Conservation (phyloP, 2,113 vertebrate genomes). For the Antigone vipio region DNA sequence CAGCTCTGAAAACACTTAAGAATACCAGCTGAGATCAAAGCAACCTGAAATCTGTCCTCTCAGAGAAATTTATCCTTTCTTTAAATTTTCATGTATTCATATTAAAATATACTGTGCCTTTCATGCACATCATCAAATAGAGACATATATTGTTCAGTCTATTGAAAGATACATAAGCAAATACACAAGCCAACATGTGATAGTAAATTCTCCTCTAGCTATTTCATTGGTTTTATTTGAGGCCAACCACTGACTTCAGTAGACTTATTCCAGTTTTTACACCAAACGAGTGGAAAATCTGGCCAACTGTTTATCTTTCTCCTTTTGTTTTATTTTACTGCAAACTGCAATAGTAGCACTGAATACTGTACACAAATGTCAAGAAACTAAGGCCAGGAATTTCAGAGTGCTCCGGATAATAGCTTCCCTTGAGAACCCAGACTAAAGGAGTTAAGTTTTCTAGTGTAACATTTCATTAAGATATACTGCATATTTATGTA, state of each 20-base stretch:
- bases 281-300: neutral
- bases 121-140: neutral
- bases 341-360: neutral
- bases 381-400: neutral
- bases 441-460: neutral
- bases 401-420: neutral
- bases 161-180: neutral
- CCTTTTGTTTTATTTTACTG: neutral
- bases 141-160: neutral
- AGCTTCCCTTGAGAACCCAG: neutral
- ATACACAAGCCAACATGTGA: neutral
- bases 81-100: neutral
- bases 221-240: neutral
- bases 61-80: neutral
- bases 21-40: neutral
- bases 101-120: neutral
- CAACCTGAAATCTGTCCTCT: neutral
- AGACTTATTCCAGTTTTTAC: slow-evolving; percentile 15
- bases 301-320: neutral
- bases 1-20: neutral
- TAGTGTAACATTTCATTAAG: slow-evolving; percentile 12
- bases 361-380: neutral
- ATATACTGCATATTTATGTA: neutral
- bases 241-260: neutral
- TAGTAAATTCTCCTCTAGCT: neutral